These are phyloP conservation scores for Hipposideros larvatus DNA, from an alignment of 2,797 vertebrate genomes.

Conservation along the genomic window DNA sequence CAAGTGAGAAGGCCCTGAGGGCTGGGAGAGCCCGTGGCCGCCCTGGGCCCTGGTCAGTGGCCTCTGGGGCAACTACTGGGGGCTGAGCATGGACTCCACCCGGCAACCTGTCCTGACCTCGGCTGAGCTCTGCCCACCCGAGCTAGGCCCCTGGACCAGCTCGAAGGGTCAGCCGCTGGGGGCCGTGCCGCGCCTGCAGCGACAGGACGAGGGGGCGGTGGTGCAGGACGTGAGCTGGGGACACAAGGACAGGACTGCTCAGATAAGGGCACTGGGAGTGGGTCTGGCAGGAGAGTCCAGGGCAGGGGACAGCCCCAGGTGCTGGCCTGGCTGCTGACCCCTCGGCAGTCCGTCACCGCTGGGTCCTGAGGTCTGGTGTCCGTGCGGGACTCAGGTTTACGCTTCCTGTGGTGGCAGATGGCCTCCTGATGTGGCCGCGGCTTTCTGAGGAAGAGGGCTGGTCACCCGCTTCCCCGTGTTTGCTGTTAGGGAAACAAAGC, in stretches of 20 bases:
- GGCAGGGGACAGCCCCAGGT: too few species aligned
- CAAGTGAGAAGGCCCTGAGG: too few species aligned
- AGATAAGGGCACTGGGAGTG: neutral
- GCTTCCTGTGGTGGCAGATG: fast-evolving
- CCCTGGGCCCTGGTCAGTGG: too few species aligned
- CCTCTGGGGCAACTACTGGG: too few species aligned
- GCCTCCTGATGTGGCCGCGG: neutral
- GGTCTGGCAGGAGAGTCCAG: neutral
- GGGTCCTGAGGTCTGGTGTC: neutral
- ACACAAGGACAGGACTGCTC: neutral
- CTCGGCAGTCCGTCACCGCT: fast-evolving
- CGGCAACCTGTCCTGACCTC: too few species aligned
- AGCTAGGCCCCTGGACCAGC: neutral
- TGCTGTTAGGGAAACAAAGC: neutral
- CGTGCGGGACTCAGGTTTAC: neutral
- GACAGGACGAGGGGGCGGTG: neutral
- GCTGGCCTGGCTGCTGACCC: neutral
- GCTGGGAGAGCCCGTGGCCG: too few species aligned
- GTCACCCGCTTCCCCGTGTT: fast-evolving
- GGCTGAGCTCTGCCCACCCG: neutral
- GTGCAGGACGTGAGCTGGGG: neutral
- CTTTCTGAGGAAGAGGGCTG: neutral
- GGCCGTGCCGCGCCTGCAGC: neutral
- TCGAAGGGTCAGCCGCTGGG: neutral
- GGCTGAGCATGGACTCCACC: too few species aligned